Percentiles rank a stretch among this genome's conserved stretches.
Evolutionary conservation across 1,140 invertebrate genomes (phyloP).

Genomic region (Pseudomyrmex pallidus): DNA sequence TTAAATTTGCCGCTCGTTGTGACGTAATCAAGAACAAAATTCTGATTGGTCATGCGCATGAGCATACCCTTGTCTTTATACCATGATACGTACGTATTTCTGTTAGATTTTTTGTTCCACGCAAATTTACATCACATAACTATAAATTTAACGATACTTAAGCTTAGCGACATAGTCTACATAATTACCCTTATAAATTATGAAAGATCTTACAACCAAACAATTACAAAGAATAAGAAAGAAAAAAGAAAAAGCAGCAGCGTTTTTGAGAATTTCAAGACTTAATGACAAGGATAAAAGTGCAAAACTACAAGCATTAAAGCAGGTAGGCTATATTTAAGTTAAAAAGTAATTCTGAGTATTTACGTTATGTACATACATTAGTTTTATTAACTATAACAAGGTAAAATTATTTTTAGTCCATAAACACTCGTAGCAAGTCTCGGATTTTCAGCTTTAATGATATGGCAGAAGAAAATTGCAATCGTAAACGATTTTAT

Average conservation of each 20-base stretch:
- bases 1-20: too few relatives aligned
- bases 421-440: not conserved
- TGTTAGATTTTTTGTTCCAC: too few relatives aligned
- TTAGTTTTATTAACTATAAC: not conserved
- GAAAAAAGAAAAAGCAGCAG: constrained; percentile 88
- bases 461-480: constrained; percentile 11
- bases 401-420: constrained; percentile 48
- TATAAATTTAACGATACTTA: too few relatives aligned
- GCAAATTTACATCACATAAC: too few relatives aligned
- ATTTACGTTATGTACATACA: not conserved
- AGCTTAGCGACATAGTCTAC: too few relatives aligned
- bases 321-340: constrained; percentile 64
- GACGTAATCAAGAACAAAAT: too few relatives aligned
- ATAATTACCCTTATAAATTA: constrained; percentile 49
- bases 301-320: constrained; percentile 63
- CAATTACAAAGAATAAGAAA: constrained; percentile 86
- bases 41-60: too few relatives aligned
- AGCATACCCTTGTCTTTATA: too few relatives aligned
- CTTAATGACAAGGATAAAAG: constrained; percentile 87
- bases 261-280: constrained; percentile 87
- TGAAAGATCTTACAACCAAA: constrained; percentile 80
- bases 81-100: too few relatives aligned
- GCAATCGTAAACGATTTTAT: constrained; percentile 69
- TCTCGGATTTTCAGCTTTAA: constrained; percentile 1
- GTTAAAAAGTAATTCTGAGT: not conserved